phyloP scores from a whole-genome alignment of 1,140 invertebrate genomes.

The Campoletis sonorensis region DNA sequence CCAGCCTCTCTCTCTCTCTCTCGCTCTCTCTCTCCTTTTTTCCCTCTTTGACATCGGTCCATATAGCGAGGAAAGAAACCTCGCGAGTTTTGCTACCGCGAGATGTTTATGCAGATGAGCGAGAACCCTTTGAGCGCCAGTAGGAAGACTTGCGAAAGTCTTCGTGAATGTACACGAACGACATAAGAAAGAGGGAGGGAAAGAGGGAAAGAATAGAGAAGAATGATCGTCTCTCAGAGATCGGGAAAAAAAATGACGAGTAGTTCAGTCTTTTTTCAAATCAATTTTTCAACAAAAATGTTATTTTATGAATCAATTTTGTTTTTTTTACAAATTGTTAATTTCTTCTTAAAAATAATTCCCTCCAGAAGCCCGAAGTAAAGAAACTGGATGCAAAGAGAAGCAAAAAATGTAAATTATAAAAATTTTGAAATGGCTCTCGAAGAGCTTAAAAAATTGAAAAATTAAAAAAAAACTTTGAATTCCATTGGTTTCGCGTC shows the following conservation, averaged over 20 bases:
- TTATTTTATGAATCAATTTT: too few species aligned
- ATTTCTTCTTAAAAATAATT: too few species aligned
- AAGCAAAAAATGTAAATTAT: too few species aligned
- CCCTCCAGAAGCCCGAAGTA: too few species aligned
- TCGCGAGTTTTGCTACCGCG: conserved; percentile 48
- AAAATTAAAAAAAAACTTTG: too few species aligned
- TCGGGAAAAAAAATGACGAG: neutral
- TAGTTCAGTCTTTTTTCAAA: neutral
- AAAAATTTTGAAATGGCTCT: too few species aligned
- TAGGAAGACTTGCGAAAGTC: conserved; percentile 34
- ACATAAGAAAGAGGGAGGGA: conserved; percentile 25
- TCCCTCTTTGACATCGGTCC: neutral
- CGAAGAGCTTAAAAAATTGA: too few species aligned
- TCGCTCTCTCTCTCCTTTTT: neutral
- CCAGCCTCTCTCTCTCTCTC: too few species aligned
- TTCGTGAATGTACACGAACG: neutral
- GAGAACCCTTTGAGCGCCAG: conserved; percentile 40
- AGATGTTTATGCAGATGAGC: conserved; percentile 66
- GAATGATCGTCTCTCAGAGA: conserved; percentile 16
- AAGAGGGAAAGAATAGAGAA: conserved; percentile 24
- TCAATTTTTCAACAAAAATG: too few species aligned
- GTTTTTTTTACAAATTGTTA: too few species aligned
- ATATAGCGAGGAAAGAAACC: conserved; percentile 13
- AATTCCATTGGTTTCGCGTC: too few species aligned
- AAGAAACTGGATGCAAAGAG: too few species aligned